Percentiles rank a stretch among this genome's conserved stretches.
These are phyloP conservation scores for Patella pellucida DNA, from an alignment of 2,888 invertebrate species.

Conservation along the genomic window DNA sequence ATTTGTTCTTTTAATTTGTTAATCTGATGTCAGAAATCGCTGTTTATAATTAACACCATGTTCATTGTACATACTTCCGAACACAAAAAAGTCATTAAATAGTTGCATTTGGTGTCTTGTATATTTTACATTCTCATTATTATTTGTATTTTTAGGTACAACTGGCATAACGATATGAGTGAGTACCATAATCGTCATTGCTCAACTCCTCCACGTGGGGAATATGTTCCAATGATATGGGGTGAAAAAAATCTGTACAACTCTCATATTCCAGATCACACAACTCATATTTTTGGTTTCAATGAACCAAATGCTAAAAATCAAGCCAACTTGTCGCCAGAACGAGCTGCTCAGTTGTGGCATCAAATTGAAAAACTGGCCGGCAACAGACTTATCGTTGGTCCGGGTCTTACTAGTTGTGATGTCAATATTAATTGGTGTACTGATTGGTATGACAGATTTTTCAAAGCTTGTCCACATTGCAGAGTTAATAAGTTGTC, in stretches of 20 bases:
- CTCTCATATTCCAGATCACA: slow-evolving; percentile 26
- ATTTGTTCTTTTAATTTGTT: no score
- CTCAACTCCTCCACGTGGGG: slow-evolving; percentile 15
- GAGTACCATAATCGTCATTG: slow-evolving; percentile 26
- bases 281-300: slow-evolving; percentile 42
- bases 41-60: no score
- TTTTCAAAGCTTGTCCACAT: slow-evolving; percentile 41
- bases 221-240: slow-evolving; percentile 50
- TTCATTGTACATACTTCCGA: no score
- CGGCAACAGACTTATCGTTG: slow-evolving; percentile 37
- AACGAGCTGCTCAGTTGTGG: slow-evolving; percentile 43
- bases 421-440: slow-evolving; percentile 26
- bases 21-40: no score
- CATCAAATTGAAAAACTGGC: slow-evolving; percentile 36
- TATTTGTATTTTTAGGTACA: slow-evolving; percentile 26
- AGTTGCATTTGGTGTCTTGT: no score
- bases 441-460: slow-evolving; percentile 43
- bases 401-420: slow-evolving; percentile 25
- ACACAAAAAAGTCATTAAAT: no score
- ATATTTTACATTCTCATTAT: no score
- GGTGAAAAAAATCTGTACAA: slow-evolving; percentile 25
- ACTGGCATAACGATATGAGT: slow-evolving; percentile 26
- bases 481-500: slow-evolving; percentile 48
- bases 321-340: slow-evolving; percentile 43
- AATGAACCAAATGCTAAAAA: slow-evolving; percentile 48